These are phyloP conservation scores for Lycophotia porphyrea DNA, from an alignment of 2,888 invertebrate genomes.

Conservation along the genomic window DNA sequence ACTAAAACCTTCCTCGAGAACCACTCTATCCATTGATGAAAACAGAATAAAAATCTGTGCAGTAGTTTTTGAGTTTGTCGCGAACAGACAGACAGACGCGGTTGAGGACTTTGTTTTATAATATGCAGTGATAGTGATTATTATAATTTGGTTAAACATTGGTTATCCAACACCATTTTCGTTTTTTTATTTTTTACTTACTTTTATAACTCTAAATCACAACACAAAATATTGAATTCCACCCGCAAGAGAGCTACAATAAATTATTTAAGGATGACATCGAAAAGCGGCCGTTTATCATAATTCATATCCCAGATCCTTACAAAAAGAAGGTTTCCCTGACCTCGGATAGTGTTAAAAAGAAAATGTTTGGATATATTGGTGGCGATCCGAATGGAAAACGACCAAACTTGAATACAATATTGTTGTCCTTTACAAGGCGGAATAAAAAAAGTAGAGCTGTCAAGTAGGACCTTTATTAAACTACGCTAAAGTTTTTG, in stretches of 20 bases:
- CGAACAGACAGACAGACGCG: no score
- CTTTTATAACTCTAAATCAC: slow-evolving; percentile 38
- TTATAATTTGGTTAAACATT: background rate
- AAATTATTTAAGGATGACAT: slow-evolving; percentile 62
- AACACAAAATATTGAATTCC: slow-evolving; percentile 51
- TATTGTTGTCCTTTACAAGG: slow-evolving; percentile 14
- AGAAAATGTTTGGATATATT: slow-evolving; percentile 44
- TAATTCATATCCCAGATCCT: slow-evolving; percentile 53
- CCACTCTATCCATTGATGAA: no score
- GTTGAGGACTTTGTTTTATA: no score
- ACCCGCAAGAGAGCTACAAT: slow-evolving; percentile 38
- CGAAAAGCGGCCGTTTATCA: slow-evolving; percentile 61
- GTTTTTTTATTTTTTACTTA: slow-evolving; percentile 10
- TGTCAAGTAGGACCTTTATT: slow-evolving; percentile 6
- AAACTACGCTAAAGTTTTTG: background rate
- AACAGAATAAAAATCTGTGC: no score
- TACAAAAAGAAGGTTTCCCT: slow-evolving; percentile 55
- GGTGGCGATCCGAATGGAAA: slow-evolving; percentile 12
- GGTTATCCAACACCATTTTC: background rate
- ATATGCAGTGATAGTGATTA: no score
- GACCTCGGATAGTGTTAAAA: slow-evolving; percentile 40
- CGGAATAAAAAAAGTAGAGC: background rate
- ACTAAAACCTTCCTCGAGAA: no score
- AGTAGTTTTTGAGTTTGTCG: no score
- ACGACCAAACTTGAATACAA: background rate